Evolutionary conservation across 2,797 vertebrate species (phyloP).

Genomic region (Cyprinella venusta): DNA sequence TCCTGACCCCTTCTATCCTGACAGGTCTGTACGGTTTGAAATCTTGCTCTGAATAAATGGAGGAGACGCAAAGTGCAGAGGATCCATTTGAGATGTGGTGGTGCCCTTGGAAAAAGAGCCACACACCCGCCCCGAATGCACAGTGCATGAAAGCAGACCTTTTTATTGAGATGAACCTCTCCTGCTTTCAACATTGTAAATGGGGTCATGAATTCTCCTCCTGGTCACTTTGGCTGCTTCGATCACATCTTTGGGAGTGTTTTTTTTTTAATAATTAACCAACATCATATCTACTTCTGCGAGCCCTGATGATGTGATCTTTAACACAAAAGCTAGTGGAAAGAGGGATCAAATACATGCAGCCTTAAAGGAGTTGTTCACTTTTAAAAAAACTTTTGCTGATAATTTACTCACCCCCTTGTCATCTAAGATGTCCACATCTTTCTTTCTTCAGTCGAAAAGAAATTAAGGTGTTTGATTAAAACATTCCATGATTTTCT

Average conservation of each 20-base stretch:
- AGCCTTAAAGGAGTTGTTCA: no score
- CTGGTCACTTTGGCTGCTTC: constrained; percentile 16
- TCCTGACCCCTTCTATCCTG: constrained; percentile 54
- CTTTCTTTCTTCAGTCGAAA: no score
- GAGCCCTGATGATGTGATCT: background rate
- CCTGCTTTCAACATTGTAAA: constrained; percentile 18
- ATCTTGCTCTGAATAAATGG: constrained; percentile 54
- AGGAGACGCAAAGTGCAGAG: constrained; percentile 49
- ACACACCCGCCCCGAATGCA: background rate
- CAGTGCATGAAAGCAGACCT: background rate
- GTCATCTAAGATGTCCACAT: no score
- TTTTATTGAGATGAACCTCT: constrained; percentile 19
- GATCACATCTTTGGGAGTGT: background rate
- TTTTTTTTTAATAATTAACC: constrained; percentile 24
- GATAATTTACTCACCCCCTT: no score
- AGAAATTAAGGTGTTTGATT: no score
- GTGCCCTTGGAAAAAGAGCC: constrained; percentile 32
- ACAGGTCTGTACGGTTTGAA: constrained; percentile 52
- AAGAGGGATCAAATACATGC: background rate
- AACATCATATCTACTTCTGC: constrained; percentile 25
- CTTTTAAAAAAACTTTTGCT: no score
- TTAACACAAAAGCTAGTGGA: background rate
- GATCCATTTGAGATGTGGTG: constrained; percentile 56
- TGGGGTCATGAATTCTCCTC: constrained; percentile 31
- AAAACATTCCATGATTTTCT: no score